phyloP scores from a whole-genome alignment of 2,888 invertebrate genomes.

The Drosophila nigricruria region DNA sequence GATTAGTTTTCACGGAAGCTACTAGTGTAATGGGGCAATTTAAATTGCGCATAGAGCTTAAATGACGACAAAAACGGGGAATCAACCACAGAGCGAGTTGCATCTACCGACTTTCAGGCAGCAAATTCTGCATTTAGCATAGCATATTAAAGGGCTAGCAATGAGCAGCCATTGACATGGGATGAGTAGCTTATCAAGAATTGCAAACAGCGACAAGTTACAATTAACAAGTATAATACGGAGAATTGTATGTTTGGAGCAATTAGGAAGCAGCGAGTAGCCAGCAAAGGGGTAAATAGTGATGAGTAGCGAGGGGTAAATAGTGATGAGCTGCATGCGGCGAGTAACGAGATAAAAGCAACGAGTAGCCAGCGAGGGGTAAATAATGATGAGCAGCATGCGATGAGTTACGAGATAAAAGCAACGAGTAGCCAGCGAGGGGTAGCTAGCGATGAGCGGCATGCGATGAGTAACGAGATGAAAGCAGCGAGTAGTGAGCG shows the following conservation, averaged over 20 bases:
- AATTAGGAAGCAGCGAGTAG: not conserved
- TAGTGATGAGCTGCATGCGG: too few relatives aligned
- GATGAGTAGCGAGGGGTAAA: too few relatives aligned
- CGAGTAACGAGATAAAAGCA: too few relatives aligned
- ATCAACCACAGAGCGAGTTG: not conserved
- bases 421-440: too few relatives aligned
- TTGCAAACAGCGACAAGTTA: not conserved
- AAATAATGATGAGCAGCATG: too few relatives aligned
- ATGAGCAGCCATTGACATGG: too few relatives aligned
- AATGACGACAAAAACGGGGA: not conserved
- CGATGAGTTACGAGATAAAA: too few relatives aligned
- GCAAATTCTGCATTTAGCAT: not conserved
- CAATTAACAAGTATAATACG: not conserved
- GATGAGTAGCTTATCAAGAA: not conserved
- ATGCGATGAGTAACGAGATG: too few relatives aligned
- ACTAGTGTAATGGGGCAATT: constrained; percentile 5
- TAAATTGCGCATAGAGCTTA: not conserved
- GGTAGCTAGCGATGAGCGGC: too few relatives aligned
- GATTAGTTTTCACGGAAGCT: constrained; percentile 2
- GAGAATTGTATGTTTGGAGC: too few relatives aligned
- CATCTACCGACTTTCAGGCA: not conserved
- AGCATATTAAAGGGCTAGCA: not conserved
- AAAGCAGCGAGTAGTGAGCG: not conserved
- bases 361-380: too few relatives aligned
- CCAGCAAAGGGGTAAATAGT: not conserved